A percentile compares a stretch with the other conserved stretches of the same genome.
Evolutionary conservation across 1,140 invertebrate genomes (phyloP).

Genomic region (Cydia fagiglandana): DNA sequence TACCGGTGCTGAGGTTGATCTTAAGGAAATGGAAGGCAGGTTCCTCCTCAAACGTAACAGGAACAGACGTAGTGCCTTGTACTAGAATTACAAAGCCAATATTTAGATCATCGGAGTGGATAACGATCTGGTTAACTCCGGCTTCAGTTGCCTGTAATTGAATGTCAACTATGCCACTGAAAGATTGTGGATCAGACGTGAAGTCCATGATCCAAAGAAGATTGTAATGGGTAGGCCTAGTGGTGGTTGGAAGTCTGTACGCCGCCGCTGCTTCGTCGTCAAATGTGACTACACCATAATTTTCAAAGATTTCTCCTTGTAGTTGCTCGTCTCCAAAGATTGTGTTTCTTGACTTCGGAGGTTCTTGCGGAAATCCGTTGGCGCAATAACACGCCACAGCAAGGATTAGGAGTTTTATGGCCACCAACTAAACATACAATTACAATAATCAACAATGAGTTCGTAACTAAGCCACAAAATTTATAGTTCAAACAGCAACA

Average conservation of each 20-base stretch:
- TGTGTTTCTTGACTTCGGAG: conserved; percentile 49
- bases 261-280: conserved; percentile 28
- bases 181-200: conserved; percentile 54
- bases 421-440: conserved; percentile 60
- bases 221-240: conserved; percentile 82
- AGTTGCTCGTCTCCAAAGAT: conserved; percentile 63
- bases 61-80: conserved; percentile 45
- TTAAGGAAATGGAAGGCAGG: conserved; percentile 50
- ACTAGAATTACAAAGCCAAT: conserved; percentile 58
- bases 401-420: conserved; percentile 48
- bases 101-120: conserved; percentile 82
- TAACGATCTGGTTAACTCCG: conserved; percentile 76
- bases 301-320: conserved; percentile 42
- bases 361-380: conserved; percentile 42
- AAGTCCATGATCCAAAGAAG: conserved; percentile 54
- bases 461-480: too few relatives aligned
- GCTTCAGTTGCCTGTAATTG: conserved; percentile 52
- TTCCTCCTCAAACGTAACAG: conserved; percentile 33
- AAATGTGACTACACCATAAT: conserved; percentile 16
- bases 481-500: too few relatives aligned
- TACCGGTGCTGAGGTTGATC: conserved; percentile 49
- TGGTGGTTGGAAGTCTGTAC: conserved; percentile 81
- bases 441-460: too few relatives aligned
- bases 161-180: conserved; percentile 81
- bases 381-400: conserved; percentile 39